phyloP scores from a whole-genome alignment of 2,797 vertebrate genomes.

The Semaprochilodus insignis region DNA sequence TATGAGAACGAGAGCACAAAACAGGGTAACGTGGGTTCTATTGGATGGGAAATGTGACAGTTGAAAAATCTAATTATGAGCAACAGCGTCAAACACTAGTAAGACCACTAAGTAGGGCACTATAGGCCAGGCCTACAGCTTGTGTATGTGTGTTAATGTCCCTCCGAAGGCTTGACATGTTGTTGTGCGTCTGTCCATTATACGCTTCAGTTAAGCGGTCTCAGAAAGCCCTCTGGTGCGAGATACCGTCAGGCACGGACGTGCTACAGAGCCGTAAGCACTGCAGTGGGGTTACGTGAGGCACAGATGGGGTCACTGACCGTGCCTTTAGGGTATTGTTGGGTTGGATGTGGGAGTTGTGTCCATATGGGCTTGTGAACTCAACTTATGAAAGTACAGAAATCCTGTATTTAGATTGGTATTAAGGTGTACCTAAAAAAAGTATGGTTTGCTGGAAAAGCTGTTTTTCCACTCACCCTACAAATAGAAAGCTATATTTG shows the following conservation, averaged over 20 bases:
- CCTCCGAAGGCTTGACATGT: neutral
- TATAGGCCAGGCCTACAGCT: neutral
- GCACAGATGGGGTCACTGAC: slow-evolving; percentile 5
- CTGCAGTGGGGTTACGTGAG: neutral
- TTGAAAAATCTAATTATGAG: neutral
- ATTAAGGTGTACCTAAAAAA: too few relatives aligned
- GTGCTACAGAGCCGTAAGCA: neutral
- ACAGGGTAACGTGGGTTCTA: neutral
- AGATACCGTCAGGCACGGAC: neutral
- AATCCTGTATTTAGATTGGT: too few relatives aligned
- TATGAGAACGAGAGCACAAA: too few relatives aligned
- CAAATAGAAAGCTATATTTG: too few relatives aligned
- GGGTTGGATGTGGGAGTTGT: neutral
- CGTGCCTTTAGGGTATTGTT: neutral
- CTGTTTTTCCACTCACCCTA: too few relatives aligned
- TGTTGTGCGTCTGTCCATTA: slow-evolving; percentile 7
- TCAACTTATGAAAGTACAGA: neutral
- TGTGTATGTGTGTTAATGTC: neutral
- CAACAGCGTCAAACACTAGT: neutral
- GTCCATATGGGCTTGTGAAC: neutral
- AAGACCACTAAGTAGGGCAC: neutral
- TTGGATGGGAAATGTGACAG: too few relatives aligned
- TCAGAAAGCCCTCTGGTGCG: neutral
- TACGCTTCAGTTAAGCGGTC: neutral
- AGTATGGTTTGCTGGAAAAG: too few relatives aligned